phyloP scores from a whole-genome alignment of 1,140 invertebrate genomes.

The Aphelenchoides besseyi region DNA sequence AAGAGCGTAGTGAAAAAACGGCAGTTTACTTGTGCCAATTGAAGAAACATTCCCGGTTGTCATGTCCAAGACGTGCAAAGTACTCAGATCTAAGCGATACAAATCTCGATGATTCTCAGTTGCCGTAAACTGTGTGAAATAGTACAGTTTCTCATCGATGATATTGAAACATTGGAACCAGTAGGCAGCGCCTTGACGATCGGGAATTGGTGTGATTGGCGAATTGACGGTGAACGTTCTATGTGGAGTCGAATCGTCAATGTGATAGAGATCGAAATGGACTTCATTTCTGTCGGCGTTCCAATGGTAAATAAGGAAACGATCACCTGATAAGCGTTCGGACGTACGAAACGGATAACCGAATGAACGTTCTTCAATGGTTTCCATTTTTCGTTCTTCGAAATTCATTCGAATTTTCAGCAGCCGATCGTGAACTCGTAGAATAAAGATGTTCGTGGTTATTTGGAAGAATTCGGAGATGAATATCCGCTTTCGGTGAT shows the following conservation, averaged over 20 bases:
- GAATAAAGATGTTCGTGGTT: not conserved
- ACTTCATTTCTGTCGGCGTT: not conserved
- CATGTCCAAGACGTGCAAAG: not conserved
- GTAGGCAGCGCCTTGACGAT: not conserved
- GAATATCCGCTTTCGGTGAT: not conserved
- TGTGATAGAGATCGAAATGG: slow-evolving; percentile 10
- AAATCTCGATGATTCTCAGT: not conserved
- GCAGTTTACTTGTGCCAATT: not conserved
- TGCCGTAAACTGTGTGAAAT: not conserved
- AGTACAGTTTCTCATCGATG: not conserved
- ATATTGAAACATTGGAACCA: not conserved
- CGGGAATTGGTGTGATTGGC: not conserved
- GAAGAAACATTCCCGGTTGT: not conserved
- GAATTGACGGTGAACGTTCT: not conserved
- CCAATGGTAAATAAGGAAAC: slow-evolving; percentile 2
- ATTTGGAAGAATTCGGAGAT: not conserved
- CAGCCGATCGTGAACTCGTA: not conserved
- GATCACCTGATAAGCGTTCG: not conserved
- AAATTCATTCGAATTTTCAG: not conserved
- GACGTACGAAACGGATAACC: not conserved
- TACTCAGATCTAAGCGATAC: not conserved
- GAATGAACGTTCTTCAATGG: not conserved
- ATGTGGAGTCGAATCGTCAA: not conserved
- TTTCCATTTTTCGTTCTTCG: not conserved
- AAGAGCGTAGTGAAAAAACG: not conserved